A percentile compares a stretch with the other conserved stretches of the same genome.
Evolutionary conservation across 2,888 invertebrate genomes (phyloP).

Genomic region (Operophtera brumata): DNA sequence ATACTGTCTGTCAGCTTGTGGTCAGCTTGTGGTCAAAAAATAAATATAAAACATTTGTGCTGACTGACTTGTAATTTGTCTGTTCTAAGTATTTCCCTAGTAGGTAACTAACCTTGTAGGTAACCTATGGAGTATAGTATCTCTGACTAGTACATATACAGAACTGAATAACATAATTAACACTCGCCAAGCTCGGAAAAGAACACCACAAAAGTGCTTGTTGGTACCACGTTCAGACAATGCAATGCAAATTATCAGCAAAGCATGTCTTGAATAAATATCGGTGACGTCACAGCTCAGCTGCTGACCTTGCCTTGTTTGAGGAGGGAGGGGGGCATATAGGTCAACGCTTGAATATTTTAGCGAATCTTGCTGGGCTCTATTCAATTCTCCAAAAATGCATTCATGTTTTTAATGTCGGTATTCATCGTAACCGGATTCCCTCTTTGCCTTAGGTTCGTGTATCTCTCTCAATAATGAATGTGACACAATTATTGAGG

Average conservation of each 20-base stretch:
- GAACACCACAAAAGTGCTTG: neutral
- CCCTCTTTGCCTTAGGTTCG: too few relatives aligned
- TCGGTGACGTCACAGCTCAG: conserved; percentile 34
- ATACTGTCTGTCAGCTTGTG: too few relatives aligned
- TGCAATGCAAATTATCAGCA: conserved; percentile 15
- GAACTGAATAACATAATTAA: neutral
- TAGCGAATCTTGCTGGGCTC: conserved; percentile 18
- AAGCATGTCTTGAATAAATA: conserved; percentile 14
- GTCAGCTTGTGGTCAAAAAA: too few relatives aligned
- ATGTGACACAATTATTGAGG: too few relatives aligned
- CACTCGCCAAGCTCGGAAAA: neutral
- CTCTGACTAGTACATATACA: neutral
- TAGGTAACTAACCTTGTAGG: too few relatives aligned
- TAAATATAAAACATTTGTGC: too few relatives aligned
- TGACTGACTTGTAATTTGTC: too few relatives aligned
- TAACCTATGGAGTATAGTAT: too few relatives aligned
- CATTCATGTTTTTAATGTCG: neutral
- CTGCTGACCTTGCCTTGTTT: conserved; percentile 33
- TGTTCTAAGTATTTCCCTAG: too few relatives aligned
- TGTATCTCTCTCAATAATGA: too few relatives aligned
- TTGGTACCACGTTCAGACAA: neutral
- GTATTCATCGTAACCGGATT: neutral
- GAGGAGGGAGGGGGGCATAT: conserved; percentile 28
- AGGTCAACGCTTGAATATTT: conserved; percentile 30
- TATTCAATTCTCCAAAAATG: neutral